A percentile compares a stretch with the other conserved stretches of the same genome.
Evolutionary conservation across 2,888 invertebrate species (phyloP).

Genomic region (Lacanobia wlatinum): DNA sequence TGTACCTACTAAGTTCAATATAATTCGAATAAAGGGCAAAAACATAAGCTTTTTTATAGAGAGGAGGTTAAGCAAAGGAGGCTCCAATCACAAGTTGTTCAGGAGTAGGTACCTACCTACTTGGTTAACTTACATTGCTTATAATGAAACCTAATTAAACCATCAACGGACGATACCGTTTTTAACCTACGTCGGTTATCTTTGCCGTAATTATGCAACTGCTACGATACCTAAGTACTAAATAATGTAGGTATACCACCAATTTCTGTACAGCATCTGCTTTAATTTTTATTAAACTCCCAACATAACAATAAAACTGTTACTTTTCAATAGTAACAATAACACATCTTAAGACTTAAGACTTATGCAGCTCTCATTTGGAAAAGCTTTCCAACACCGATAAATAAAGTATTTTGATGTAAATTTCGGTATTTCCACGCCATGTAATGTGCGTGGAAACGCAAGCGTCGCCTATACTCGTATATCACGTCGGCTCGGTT

Average conservation of each 20-base stretch:
- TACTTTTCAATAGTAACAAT: neutral
- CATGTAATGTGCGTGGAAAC: conserved; percentile 67
- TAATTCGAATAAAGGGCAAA: neutral
- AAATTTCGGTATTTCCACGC: conserved; percentile 68
- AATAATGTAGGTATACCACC: too few species aligned
- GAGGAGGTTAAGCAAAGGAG: too few species aligned
- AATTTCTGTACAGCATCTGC: too few species aligned
- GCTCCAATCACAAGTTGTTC: too few species aligned
- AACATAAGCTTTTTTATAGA: too few species aligned
- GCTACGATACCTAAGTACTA: too few species aligned
- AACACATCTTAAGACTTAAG: conserved; percentile 36
- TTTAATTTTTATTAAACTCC: neutral
- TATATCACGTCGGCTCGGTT: conserved; percentile 73
- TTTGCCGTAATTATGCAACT: too few species aligned
- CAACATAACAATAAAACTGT: neutral
- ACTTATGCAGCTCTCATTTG: conserved; percentile 4
- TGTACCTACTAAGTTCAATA: neutral
- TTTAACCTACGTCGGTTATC: too few species aligned
- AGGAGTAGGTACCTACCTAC: too few species aligned
- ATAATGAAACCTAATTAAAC: too few species aligned
- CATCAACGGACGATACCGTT: too few species aligned
- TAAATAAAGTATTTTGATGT: conserved; percentile 66
- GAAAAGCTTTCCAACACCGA: conserved; percentile 33
- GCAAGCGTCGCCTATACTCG: conserved; percentile 50
- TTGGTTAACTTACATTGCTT: too few species aligned